Evolutionary conservation across 1,140 invertebrate species (phyloP), one percentile per base, ranked within the genome.

Genomic region (Drosophila sturtevanti): DNA sequence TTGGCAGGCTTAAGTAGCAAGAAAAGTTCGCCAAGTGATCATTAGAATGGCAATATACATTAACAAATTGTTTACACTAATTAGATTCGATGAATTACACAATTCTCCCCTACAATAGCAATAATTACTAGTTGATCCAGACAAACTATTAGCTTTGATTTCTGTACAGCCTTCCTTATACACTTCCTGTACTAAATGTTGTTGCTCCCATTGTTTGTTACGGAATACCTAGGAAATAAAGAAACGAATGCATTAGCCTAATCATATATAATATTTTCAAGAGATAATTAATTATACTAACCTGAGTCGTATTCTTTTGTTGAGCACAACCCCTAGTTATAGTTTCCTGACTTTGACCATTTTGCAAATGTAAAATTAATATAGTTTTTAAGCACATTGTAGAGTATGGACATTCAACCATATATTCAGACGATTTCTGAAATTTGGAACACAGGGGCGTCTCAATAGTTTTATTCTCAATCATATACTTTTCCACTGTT

Each of bases 311-410:
- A 63, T 95, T 92, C 75, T 94, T 95, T 82, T 97, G 96, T 1
- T 93, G 91, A 0, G 96, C 95, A 81, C 96, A 97, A 65, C 95
- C 95, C 41, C 96, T 93, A 48, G 94, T 94, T 22, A 96, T 93
- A 63, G 93, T 92, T 71, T 94, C 95, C 34, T 94, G 93, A 38
- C 22, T 94, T 16, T 95, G 93, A 92, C 94, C 94, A 82, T 94
- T 94, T 55, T 93, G 93, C 63, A 95, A 92, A 64, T 92, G 92
- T 3, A 94, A 93, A 71, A 94, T 92, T 64, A 94, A 94, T 6
- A 95, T 94, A 71, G 94, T 94, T 81, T 96, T 97, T 92, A 95
- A 94, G 81, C 96, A 97, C 93, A 96, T 95, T 0, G 96, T 97
- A 5, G 96, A 97, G 76, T 94, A 95, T 4, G 95, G 95, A 90